Conservation (phyloP, 2,888 invertebrate species). For the Synergus japonicus region DNA sequence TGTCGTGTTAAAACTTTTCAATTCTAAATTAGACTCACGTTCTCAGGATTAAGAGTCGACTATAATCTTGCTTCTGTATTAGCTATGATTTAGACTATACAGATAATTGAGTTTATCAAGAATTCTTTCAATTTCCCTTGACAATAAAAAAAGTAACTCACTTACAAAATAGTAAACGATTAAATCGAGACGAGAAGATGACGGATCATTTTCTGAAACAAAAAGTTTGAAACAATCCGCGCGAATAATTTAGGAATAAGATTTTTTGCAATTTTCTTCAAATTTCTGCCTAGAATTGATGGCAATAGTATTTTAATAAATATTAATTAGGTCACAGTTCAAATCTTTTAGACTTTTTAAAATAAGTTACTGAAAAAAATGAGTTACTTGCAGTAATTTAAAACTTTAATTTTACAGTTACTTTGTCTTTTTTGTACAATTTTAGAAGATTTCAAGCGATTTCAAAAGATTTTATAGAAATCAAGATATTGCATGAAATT, state of each 20-base stretch:
- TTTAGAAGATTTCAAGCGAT: no score
- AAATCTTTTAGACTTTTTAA: no score
- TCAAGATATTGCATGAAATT: no score
- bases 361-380: no score
- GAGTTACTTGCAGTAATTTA: no score
- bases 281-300: no score
- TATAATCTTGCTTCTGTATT: neutral
- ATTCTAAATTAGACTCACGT: slow-evolving; percentile 5
- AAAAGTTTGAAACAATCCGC: neutral
- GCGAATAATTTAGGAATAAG: neutral
- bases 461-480: no score
- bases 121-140: neutral
- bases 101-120: neutral
- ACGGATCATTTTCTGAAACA: neutral
- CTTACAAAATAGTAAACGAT: neutral
- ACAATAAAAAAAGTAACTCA: neutral
- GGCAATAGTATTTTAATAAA: no score
- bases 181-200: neutral
- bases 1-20: neutral
- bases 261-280: neutral
- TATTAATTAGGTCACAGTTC: no score
- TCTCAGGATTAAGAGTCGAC: neutral
- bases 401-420: no score
- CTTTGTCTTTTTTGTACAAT: no score
- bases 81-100: neutral